Base-by-base conservation (phyloP, 2,797 vertebrate species). In the Sciurus vulgaris region DNA sequence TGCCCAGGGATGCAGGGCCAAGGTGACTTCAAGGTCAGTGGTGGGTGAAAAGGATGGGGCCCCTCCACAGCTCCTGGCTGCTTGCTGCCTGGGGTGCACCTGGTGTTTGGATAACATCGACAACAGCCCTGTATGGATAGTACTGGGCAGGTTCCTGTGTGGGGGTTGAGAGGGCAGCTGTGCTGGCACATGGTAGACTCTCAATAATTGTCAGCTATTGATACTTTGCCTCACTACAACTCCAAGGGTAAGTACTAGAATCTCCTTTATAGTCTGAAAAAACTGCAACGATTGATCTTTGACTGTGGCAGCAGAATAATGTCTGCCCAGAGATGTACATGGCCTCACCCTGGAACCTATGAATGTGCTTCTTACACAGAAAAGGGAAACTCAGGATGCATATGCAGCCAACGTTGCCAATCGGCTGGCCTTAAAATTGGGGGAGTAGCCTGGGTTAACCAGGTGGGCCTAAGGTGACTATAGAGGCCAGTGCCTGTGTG, bases 91-190 rank as follows among this genome's bases (percentile, higher is more conserved):
- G 51, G 5, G 30, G 20, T 38, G 26, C n/a, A 2, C 26, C 74
- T 89, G 63, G 74, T 86, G 72, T 85, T 91, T 56, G 63, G 79
- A 93, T 59, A 49, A 13, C n/a, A 14, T 70, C 15, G 70, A 54
- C 8, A 24, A 63, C 77, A 82, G 56, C 35, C 22, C 38, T 76
- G 69, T 9, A 18, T 8, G 1, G 30, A 14, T 69, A 30, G 18
- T n/a, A 0, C 35, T 15, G 22, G 44, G 33, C 30, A 0, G 8
- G 1, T 0, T 63, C 41, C 30, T 13, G 6, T 47, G 30, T 11
- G 5, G n/a, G 47, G 5, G 61, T 24, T 33, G 72, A 85, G 67
- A 82, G 41, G 24, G 44, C 0, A 1, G 0, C 54, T 54, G 4
- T 35, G 61, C 41, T n/a, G 51, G 44, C 3, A 5, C 10, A 0